A percentile compares a stretch with the other conserved stretches of the same genome.
Evolutionary conservation across 1,140 invertebrate genomes (phyloP).

Genomic region (Chymomyza costata): DNA sequence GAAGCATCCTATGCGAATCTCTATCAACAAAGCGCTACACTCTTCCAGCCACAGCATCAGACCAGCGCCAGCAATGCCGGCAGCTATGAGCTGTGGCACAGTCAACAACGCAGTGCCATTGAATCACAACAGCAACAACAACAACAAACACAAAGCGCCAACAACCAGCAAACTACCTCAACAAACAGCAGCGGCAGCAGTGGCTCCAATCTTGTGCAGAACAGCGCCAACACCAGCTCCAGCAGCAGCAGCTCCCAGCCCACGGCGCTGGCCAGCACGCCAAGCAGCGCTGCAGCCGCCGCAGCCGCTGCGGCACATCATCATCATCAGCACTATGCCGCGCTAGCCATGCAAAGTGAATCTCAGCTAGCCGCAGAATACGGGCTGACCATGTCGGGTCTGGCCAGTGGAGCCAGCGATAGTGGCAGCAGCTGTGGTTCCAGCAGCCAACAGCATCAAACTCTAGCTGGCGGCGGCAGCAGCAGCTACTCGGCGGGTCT

Average conservation of each 20-base stretch:
- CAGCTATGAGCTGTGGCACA: conserved; percentile 19
- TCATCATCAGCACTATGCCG: conserved; percentile 51
- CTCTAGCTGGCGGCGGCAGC: background rate
- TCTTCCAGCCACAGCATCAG: conserved; percentile 22
- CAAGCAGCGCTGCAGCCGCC: background rate
- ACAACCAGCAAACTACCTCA: conserved; percentile 8
- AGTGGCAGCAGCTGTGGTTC: conserved; percentile 30
- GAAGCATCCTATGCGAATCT: conserved; percentile 61
- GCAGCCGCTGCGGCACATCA: background rate
- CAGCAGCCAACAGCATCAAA: conserved; percentile 7
- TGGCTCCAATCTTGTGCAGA: background rate
- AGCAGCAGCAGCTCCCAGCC: conserved; percentile 5
- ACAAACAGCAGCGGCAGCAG: background rate
- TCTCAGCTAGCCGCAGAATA: conserved; percentile 65
- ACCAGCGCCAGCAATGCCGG: background rate
- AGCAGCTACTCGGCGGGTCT: conserved; percentile 27
- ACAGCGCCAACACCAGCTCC: conserved; percentile 4
- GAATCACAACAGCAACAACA: conserved; percentile 8
- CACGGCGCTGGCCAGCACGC: conserved; percentile 2
- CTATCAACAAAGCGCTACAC: conserved; percentile 45
- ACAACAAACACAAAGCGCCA: conserved; percentile 2
- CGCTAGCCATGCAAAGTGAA: conserved; percentile 64
- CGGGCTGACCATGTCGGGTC: conserved; percentile 59
- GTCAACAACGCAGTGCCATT: conserved; percentile 14
- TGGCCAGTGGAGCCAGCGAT: conserved; percentile 52